These are phyloP conservation scores for Plagiodera versicolora DNA, from an alignment of 2,888 invertebrate species.

Conservation along the genomic window DNA sequence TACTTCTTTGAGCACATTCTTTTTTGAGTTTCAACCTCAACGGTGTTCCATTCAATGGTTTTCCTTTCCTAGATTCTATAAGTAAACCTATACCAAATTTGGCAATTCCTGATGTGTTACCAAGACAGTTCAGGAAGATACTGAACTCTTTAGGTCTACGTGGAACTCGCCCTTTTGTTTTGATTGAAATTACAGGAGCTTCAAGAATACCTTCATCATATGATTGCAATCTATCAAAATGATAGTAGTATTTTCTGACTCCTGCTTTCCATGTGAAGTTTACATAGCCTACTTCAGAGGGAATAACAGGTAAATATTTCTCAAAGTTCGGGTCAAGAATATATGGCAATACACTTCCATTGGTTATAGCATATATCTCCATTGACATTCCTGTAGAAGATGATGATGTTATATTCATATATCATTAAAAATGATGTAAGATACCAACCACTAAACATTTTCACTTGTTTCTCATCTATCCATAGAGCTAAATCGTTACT, in stretches of 20 bases:
- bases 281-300: slow-evolving; percentile 87
- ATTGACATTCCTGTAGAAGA: slow-evolving; percentile 71
- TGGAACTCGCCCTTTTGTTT: slow-evolving; percentile 82
- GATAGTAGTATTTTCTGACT: slow-evolving; percentile 77
- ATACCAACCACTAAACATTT: slow-evolving; percentile 82
- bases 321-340: slow-evolving; percentile 89
- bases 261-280: slow-evolving; percentile 92
- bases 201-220: slow-evolving; percentile 81
- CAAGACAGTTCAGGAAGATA: slow-evolving; percentile 82
- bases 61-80: slow-evolving; percentile 78
- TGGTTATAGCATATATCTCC: slow-evolving; percentile 87
- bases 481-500: slow-evolving; percentile 76
- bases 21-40: slow-evolving; percentile 84
- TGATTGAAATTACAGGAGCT: slow-evolving; percentile 85
- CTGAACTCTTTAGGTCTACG: slow-evolving; percentile 88
- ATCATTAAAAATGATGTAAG: neutral
- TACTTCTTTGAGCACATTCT: slow-evolving; percentile 91
- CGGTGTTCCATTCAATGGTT: slow-evolving; percentile 83
- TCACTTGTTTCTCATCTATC: slow-evolving; percentile 90
- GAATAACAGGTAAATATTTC: slow-evolving; percentile 85
- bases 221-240: slow-evolving; percentile 84
- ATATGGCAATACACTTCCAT: slow-evolving; percentile 83
- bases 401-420: neutral
- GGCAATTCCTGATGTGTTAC: slow-evolving; percentile 85
- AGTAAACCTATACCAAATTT: slow-evolving; percentile 84